A percentile compares a stretch with the other conserved stretches of the same genome.
Conservation (phyloP, 92 coral and sea anemone genomes). For the Actinernus sp. region DNA sequence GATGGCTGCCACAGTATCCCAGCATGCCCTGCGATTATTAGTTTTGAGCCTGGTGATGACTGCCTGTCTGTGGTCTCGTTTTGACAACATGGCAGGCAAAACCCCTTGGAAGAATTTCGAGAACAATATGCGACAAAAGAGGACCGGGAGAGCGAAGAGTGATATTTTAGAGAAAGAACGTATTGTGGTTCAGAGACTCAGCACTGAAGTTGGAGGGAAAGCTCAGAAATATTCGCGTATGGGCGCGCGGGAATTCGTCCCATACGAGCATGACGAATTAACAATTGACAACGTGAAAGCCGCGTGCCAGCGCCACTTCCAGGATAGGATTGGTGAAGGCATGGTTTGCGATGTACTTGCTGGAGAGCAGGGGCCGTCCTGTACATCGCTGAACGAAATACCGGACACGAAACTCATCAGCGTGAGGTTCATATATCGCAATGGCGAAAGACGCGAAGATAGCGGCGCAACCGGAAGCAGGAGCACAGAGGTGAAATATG, state of each 20-base stretch:
- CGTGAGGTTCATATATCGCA: slow-evolving; percentile 36
- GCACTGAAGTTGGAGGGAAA: background rate
- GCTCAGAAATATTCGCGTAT: background rate
- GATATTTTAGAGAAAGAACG: background rate
- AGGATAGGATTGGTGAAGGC: background rate
- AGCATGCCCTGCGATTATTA: too few relatives aligned
- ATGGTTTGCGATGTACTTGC: slow-evolving; percentile 8
- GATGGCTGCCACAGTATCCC: too few relatives aligned
- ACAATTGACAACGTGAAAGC: background rate
- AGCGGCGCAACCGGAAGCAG: too few relatives aligned
- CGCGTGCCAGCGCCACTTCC: slow-evolving; percentile 8
- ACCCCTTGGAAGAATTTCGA: background rate
- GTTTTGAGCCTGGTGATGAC: too few relatives aligned
- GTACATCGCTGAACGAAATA: slow-evolving; percentile 36
- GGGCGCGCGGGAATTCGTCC: slow-evolving; percentile 4
- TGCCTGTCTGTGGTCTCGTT: too few relatives aligned
- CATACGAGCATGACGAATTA: background rate
- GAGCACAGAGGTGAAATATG: too few relatives aligned
- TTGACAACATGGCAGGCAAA: background rate
- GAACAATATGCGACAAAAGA: background rate
- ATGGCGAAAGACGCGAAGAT: background rate
- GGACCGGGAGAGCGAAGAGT: background rate
- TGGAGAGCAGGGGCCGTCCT: slow-evolving; percentile 56
- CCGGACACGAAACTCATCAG: slow-evolving; percentile 51
- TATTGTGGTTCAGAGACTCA: background rate